phyloP scores from a whole-genome alignment of 2,113 vertebrate species.

The Phyllostomus hastatus region DNA sequence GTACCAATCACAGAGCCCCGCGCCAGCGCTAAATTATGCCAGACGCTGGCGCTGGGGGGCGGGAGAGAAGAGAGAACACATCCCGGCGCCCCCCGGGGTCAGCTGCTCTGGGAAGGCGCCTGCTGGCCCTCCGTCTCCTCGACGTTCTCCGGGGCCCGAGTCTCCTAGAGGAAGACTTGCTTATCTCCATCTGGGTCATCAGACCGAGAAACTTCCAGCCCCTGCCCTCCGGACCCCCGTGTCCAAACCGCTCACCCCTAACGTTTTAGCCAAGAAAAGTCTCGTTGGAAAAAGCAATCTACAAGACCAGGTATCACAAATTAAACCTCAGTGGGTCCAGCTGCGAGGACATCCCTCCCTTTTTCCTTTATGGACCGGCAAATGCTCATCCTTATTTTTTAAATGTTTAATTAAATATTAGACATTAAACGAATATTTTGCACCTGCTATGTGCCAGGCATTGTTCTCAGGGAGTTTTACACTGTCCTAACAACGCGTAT shows the following conservation, averaged over 20 bases:
- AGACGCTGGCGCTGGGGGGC: not conserved
- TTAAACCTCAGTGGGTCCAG: not conserved
- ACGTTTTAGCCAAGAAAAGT: not conserved
- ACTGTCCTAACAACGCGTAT: not conserved
- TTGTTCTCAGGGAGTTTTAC: not conserved
- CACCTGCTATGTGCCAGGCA: not conserved
- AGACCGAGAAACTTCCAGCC: not conserved
- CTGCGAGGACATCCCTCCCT: not conserved
- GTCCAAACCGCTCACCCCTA: not conserved
- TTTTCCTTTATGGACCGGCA: not conserved
- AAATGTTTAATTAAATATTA: not conserved
- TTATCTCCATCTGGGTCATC: constrained; percentile 33
- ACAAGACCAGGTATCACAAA: not conserved
- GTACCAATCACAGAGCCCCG: not conserved
- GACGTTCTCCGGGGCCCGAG: not conserved
- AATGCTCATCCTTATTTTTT: not conserved
- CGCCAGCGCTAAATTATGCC: not conserved
- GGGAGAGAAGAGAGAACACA: not conserved
- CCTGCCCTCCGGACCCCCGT: not conserved
- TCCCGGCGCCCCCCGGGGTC: not conserved
- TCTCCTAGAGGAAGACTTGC: not conserved
- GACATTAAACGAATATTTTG: not conserved
- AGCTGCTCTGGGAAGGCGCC: not conserved
- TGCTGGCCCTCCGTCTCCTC: not conserved
- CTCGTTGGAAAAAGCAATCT: not conserved